phyloP scores from a whole-genome alignment of 35 echinoderm and acorn worm genomes.

The Anneissia japonica region DNA sequence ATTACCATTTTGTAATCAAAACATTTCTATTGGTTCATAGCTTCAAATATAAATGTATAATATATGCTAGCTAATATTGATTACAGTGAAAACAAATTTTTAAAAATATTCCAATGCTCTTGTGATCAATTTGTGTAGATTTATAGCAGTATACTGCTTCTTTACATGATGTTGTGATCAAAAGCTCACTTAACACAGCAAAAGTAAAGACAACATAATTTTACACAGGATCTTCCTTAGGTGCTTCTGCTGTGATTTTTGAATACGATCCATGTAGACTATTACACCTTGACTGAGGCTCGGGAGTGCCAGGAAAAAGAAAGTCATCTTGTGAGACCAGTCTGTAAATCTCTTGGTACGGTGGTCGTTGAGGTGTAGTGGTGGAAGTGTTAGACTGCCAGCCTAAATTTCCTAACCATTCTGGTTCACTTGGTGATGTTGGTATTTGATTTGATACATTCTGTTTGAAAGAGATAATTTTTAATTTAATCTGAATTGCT shows the following conservation, averaged over 20 bases:
- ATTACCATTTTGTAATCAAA: too few relatives aligned
- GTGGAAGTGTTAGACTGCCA: background rate
- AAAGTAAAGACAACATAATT: too few relatives aligned
- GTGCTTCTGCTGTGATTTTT: background rate
- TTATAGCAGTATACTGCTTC: too few relatives aligned
- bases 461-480: background rate
- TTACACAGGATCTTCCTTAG: too few relatives aligned
- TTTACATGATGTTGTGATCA: too few relatives aligned
- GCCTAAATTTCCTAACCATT: background rate
- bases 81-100: too few relatives aligned
- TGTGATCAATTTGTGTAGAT: too few relatives aligned
- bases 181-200: too few relatives aligned
- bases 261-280: background rate
- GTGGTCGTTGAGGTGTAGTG: background rate
- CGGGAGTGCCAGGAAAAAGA: background rate
- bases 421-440: background rate
- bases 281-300: background rate
- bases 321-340: background rate
- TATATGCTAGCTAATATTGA: too few relatives aligned
- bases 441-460: background rate
- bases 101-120: too few relatives aligned
- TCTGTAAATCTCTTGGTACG: background rate
- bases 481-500: background rate
- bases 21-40: too few relatives aligned
- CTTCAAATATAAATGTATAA: too few relatives aligned